These are phyloP conservation scores for Choloepus hoffmanni DNA, from an alignment of 2,113 vertebrate genomes.

Conservation along the genomic window DNA sequence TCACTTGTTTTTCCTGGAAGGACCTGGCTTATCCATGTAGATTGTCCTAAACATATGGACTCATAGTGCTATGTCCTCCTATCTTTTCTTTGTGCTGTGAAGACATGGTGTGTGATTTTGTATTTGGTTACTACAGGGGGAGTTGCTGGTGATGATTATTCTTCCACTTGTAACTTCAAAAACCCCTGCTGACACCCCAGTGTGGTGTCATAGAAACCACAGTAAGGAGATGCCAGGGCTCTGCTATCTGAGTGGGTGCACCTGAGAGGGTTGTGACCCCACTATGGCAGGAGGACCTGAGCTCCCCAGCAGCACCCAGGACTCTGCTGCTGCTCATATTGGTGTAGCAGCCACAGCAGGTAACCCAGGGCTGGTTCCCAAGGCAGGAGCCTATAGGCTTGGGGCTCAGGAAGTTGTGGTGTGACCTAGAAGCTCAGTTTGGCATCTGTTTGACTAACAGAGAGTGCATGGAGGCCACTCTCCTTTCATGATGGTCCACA, in stretches of 20 bases:
- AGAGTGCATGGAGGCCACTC: not conserved
- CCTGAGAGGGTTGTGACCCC: not conserved
- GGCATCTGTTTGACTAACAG: conserved; percentile 12
- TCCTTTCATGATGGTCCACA: too few species aligned
- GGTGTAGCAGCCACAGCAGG: not conserved
- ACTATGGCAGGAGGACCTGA: not conserved
- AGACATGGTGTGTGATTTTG: not conserved
- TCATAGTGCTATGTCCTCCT: not conserved
- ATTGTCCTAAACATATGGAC: not conserved
- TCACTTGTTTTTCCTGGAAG: not conserved
- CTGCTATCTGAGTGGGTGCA: not conserved
- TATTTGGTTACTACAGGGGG: not conserved
- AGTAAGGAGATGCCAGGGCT: not conserved
- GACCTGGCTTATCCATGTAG: not conserved
- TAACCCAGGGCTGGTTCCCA: not conserved
- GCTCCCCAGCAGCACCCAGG: rapidly evolving
- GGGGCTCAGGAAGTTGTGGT: conserved; percentile 41
- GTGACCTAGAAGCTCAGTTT: conserved; percentile 34
- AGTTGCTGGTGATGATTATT: not conserved
- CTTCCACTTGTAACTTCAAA: not conserved
- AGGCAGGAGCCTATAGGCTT: not conserved
- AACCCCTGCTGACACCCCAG: not conserved
- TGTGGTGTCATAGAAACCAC: not conserved
- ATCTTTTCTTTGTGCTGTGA: not conserved
- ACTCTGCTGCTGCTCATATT: not conserved